These are phyloP conservation scores for Wasmannia auropunctata DNA, from an alignment of 1,140 invertebrate genomes.

Conservation along the genomic window DNA sequence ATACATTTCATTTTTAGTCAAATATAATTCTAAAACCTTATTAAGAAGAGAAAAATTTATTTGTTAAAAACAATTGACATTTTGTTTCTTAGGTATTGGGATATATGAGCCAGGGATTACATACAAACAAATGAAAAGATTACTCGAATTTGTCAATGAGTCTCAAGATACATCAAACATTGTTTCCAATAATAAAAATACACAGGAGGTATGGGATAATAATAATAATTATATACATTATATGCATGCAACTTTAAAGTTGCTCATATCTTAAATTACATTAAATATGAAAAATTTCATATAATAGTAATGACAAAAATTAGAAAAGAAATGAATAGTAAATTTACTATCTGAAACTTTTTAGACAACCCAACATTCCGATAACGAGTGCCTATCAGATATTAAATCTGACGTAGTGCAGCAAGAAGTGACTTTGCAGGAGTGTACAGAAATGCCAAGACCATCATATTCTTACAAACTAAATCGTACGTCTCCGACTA, in stretches of 20 bases:
- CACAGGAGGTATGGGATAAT: slow-evolving; percentile 40
- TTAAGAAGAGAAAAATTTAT: background rate
- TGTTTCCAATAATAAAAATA: slow-evolving; percentile 30
- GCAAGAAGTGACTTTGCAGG: slow-evolving; percentile 31
- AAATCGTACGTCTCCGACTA: slow-evolving; percentile 14
- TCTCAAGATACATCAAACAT: slow-evolving; percentile 67
- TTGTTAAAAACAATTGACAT: background rate
- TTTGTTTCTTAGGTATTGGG: slow-evolving; percentile 60
- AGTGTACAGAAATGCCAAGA: slow-evolving; percentile 28
- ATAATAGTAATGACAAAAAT: background rate
- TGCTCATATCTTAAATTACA: too few species aligned
- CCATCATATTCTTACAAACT: slow-evolving; percentile 21
- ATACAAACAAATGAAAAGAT: slow-evolving; percentile 65
- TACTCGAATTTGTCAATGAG: slow-evolving; percentile 64
- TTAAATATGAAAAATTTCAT: background rate
- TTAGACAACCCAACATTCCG: slow-evolving; percentile 1
- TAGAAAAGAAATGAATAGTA: background rate
- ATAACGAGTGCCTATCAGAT: slow-evolving; percentile 33
- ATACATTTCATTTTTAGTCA: background rate
- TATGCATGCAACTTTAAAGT: background rate
- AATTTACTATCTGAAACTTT: slow-evolving; percentile 3
- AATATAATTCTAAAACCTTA: background rate
- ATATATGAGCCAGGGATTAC: slow-evolving; percentile 65
- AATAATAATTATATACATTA: background rate
- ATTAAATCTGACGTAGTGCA: background rate